Evolutionary conservation across 2,797 vertebrate genomes (phyloP).

Genomic region (Pangasius krempfi): DNA sequence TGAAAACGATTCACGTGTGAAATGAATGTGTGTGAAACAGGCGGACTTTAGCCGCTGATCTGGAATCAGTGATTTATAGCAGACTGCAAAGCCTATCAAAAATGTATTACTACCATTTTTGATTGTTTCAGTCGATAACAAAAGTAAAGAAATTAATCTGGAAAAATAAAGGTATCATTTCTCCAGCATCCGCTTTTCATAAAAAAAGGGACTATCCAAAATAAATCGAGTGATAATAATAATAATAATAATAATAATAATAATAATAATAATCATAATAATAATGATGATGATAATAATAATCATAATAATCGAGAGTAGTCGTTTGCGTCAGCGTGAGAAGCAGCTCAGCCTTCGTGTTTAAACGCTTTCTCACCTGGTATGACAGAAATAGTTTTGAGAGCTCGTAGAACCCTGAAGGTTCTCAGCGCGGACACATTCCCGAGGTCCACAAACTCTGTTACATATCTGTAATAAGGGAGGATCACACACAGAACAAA

Average conservation of each 20-base stretch:
- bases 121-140: conserved; percentile 68
- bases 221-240: conserved; percentile 46
- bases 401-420: conserved; percentile 99
- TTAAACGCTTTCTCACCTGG: conserved; percentile 96
- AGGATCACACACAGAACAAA: conserved; percentile 98
- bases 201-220: conserved; percentile 27
- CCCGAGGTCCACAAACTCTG: conserved; percentile 99
- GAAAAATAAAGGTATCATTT: conserved; percentile 46
- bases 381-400: conserved; percentile 99
- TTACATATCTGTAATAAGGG: conserved; percentile 99
- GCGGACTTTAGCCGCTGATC: background rate
- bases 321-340: conserved; percentile 54
- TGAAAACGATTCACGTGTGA: background rate
- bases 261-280: conserved; percentile 52
- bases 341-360: conserved; percentile 80
- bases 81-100: conserved; percentile 93
- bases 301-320: conserved; percentile 54
- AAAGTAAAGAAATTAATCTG: conserved; percentile 37
- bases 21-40: background rate
- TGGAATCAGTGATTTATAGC: conserved; percentile 55
- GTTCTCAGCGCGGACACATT: conserved; percentile 99
- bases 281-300: background rate
- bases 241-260: too few species aligned
- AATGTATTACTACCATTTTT: conserved; percentile 82
- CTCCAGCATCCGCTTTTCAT: conserved; percentile 60